Conservation (phyloP, 1,140 invertebrate genomes). For the Ditylenchus dipsaci region DNA sequence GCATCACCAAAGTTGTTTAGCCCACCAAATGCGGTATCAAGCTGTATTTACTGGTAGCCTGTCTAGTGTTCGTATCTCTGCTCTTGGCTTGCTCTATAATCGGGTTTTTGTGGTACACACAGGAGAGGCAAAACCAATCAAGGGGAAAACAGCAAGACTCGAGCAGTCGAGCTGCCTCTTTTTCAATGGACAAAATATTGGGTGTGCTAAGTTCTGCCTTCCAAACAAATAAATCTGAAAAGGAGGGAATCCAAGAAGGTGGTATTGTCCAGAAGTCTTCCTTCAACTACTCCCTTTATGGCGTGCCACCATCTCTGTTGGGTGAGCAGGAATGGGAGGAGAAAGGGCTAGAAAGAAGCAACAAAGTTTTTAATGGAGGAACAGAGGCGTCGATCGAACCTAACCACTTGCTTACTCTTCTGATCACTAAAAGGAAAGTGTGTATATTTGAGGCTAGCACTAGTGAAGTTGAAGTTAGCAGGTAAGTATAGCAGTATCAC, state of each 20-base stretch:
- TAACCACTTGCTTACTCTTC: conserved; percentile 8
- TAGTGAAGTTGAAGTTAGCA: conserved; percentile 12
- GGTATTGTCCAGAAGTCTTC: too few species aligned
- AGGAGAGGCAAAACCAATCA: not conserved
- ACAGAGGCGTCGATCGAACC: conserved; percentile 8
- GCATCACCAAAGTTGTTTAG: not conserved
- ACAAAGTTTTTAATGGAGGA: not conserved
- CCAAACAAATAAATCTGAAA: too few species aligned
- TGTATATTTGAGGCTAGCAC: conserved; percentile 19
- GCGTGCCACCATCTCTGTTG: too few species aligned
- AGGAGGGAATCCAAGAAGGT: too few species aligned
- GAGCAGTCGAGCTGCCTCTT: too few species aligned
- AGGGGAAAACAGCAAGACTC: too few species aligned
- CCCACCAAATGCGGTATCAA: not conserved
- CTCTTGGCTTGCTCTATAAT: not conserved
- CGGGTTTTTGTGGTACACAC: not conserved
- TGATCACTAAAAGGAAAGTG: conserved; percentile 15
- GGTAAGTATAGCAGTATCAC: too few species aligned
- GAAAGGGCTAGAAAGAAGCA: not conserved
- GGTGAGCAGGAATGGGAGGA: too few species aligned
- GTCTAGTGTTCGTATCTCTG: not conserved
- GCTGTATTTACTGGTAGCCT: not conserved
- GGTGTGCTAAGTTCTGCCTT: too few species aligned
- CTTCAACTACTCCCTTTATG: too few species aligned
- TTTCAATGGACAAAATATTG: too few species aligned